phyloP scores from a whole-genome alignment of 1,140 invertebrate species.

The Oedothorax gibbosus region DNA sequence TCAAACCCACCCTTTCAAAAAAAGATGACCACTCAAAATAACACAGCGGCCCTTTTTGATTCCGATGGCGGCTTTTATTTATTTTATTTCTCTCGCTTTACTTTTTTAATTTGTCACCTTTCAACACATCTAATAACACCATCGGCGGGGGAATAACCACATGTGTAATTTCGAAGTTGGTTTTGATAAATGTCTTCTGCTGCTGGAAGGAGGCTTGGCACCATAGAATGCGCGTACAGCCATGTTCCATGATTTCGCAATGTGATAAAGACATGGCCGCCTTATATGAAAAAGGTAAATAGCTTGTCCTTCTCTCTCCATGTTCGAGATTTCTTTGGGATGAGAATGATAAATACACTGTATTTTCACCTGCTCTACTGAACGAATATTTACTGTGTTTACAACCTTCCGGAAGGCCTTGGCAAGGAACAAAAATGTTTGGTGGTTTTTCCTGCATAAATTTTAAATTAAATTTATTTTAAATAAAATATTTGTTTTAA shows the following conservation, averaged over 20 bases:
- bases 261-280: conserved; percentile 44
- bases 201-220: conserved; percentile 5
- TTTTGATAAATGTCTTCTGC: conserved; percentile 34
- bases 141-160: not conserved
- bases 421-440: too few relatives aligned
- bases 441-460: too few relatives aligned
- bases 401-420: too few relatives aligned
- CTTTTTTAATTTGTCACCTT: conserved; percentile 58
- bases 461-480: too few relatives aligned
- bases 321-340: too few relatives aligned
- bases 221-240: not conserved
- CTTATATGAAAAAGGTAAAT: conserved; percentile 34
- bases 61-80: conserved; percentile 1
- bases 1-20: not conserved
- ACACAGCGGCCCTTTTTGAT: conserved; percentile 6
- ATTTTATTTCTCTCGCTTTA: conserved; percentile 23
- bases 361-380: too few relatives aligned
- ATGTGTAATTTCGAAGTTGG: conserved; percentile 25
- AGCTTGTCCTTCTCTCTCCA: conserved; percentile 23
- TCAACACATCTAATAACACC: conserved; percentile 52
- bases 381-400: too few relatives aligned
- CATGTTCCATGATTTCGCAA: not conserved
- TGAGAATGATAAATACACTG: too few relatives aligned
- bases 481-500: too few relatives aligned
- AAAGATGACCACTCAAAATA: conserved; percentile 13